Conservation (phyloP, 2,113 vertebrate species). For the Atlantisia rogersi region DNA sequence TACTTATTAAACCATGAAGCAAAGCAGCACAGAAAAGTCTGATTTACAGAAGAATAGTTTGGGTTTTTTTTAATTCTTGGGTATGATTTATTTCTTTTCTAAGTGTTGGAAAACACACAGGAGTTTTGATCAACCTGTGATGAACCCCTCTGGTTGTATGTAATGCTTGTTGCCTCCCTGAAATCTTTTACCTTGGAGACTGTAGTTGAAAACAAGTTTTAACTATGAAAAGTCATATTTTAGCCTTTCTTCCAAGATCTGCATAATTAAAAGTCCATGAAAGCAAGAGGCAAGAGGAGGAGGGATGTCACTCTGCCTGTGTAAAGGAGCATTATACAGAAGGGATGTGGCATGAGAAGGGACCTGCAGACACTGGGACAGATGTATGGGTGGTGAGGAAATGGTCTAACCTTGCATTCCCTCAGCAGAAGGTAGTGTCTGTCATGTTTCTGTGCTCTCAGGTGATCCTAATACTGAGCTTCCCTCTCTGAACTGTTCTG, state of each 20-base stretch:
- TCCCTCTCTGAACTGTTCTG: background rate
- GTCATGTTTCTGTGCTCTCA: background rate
- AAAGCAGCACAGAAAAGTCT: background rate
- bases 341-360: background rate
- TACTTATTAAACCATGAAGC: background rate
- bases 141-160: background rate
- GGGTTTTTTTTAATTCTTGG: background rate
- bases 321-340: background rate
- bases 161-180: background rate
- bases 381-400: background rate
- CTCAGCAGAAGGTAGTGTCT: background rate
- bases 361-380: accelerated
- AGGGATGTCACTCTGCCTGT: background rate
- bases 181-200: background rate
- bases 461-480: background rate
- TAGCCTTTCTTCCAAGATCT: background rate
- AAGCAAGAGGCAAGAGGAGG: background rate
- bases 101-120: background rate
- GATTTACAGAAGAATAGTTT: background rate
- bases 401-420: background rate
- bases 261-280: background rate
- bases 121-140: background rate
- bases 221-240: background rate
- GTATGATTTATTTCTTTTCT: background rate
- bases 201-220: background rate